These are phyloP conservation scores for Agriopis leucophaearia DNA, from an alignment of 2,888 invertebrate genomes.

Conservation along the genomic window DNA sequence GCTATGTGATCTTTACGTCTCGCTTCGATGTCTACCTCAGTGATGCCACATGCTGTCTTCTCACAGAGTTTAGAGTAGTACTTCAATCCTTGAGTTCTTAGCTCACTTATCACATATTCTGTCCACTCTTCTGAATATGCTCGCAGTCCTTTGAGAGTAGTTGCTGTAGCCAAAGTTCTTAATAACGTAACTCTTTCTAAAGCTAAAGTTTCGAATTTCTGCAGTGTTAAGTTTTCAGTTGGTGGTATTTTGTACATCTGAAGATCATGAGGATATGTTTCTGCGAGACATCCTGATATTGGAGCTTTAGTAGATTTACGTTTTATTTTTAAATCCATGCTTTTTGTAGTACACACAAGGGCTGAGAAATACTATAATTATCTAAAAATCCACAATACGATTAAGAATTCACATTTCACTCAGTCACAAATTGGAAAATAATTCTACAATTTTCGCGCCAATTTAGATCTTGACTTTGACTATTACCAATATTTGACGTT, in stretches of 20 bases:
- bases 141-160: constrained; percentile 87
- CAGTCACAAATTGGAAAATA: too few species aligned
- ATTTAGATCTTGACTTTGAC: neutral
- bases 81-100: constrained; percentile 89
- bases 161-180: constrained; percentile 91
- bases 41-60: constrained; percentile 82
- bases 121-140: constrained; percentile 89
- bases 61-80: constrained; percentile 88
- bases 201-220: constrained; percentile 95
- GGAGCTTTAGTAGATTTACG: constrained; percentile 72
- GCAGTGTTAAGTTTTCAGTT: constrained; percentile 89
- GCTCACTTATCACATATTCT: constrained; percentile 87
- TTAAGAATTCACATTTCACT: too few species aligned
- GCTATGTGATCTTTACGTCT: constrained; percentile 94
- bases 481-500: neutral
- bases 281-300: constrained; percentile 76
- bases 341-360: constrained; percentile 3
- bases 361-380: neutral
- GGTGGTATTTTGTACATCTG: constrained; percentile 94
- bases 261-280: constrained; percentile 91
- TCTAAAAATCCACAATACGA: neutral
- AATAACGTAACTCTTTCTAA: constrained; percentile 93
- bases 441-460: constrained; percentile 4
- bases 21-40: constrained; percentile 88
- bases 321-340: constrained; percentile 80